These are phyloP conservation scores for Casuarius casuarius DNA, from an alignment of 2,113 vertebrate species.

Conservation along the genomic window DNA sequence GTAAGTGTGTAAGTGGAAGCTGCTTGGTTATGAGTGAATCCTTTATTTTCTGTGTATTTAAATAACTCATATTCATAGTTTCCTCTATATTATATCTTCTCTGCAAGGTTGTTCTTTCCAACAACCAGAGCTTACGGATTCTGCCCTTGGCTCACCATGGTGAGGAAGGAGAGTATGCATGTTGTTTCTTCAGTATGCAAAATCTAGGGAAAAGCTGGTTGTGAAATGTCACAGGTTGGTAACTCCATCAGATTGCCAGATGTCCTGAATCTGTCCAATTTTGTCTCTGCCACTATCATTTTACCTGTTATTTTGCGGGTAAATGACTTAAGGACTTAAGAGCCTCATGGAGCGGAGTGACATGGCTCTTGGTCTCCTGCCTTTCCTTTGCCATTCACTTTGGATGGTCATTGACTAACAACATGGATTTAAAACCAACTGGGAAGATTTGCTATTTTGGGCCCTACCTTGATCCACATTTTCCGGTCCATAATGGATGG, in stretches of 20 bases:
- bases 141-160: not conserved
- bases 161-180: not conserved
- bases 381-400: not conserved
- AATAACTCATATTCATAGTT: not conserved
- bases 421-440: not conserved
- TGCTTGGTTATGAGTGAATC: not conserved
- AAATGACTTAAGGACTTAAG: not conserved
- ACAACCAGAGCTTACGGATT: accelerated
- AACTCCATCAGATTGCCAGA: not conserved
- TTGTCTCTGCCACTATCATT: not conserved
- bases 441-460: not conserved
- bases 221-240: not conserved
- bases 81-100: not conserved
- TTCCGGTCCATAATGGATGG: not conserved
- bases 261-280: not conserved
- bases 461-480: not conserved
- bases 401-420: accelerated
- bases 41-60: not conserved
- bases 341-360: not conserved
- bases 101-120: not conserved
- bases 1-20: not conserved
- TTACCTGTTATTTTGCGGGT: not conserved
- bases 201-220: not conserved
- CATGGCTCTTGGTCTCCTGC: not conserved
- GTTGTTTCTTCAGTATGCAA: not conserved